Evolutionary conservation across 2,113 vertebrate species (phyloP).

Genomic region (Urocolius indicus): DNA sequence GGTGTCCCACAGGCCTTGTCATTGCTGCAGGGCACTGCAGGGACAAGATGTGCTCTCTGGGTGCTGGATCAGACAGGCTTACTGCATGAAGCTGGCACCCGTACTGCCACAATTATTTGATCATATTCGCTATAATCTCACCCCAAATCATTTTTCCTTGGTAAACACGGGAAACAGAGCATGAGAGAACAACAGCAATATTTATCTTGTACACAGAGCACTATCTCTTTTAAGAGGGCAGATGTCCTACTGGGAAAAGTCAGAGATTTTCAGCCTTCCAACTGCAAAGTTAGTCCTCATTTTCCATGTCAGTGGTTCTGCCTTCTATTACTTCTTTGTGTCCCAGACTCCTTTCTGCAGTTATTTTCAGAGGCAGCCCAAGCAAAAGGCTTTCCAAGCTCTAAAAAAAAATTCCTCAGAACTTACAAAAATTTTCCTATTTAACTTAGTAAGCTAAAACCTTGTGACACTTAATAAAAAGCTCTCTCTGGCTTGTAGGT

Average conservation of each 20-base stretch:
- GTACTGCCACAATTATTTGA: neutral
- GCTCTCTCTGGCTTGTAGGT: neutral
- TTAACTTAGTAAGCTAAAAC: neutral
- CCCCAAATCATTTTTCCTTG: neutral
- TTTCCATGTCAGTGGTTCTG: neutral
- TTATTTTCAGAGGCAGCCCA: neutral
- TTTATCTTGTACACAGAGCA: neutral
- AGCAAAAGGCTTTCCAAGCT: neutral
- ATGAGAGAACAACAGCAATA: neutral
- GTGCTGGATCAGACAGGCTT: neutral
- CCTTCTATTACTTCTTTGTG: neutral
- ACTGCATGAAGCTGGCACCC: neutral
- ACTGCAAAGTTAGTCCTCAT: neutral
- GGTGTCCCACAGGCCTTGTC: neutral
- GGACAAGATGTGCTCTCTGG: neutral
- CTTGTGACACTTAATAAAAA: neutral
- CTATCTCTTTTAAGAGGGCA: neutral
- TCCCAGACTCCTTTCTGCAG: neutral
- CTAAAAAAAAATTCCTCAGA: neutral
- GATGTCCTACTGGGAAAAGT: neutral
- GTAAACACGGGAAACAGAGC: constrained; percentile 31
- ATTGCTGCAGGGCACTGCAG: neutral
- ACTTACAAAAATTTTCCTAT: neutral
- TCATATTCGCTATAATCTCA: neutral
- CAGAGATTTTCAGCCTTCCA: neutral